Evolutionary conservation across 2,888 invertebrate species (phyloP).

Genomic region (Hoplodrina blanda): DNA sequence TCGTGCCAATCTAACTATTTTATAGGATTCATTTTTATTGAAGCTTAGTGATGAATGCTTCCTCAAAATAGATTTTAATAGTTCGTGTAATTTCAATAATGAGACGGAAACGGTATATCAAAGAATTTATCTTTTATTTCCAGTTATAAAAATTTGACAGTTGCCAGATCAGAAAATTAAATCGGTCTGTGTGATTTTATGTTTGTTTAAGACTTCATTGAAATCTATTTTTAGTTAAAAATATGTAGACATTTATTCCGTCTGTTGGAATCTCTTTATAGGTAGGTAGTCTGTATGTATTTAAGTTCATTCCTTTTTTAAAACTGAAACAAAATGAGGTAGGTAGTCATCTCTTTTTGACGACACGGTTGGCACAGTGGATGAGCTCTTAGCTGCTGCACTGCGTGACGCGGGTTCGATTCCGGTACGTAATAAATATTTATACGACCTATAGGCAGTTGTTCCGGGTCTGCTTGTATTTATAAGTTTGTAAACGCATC

Average conservation of each 20-base stretch:
- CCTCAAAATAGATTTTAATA: constrained; percentile 58
- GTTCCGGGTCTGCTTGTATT: too few relatives aligned
- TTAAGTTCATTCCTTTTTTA: not conserved
- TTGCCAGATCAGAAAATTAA: constrained; percentile 40
- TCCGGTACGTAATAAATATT: too few relatives aligned
- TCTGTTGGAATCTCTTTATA: not conserved
- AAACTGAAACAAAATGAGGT: too few relatives aligned
- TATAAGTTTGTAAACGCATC: too few relatives aligned
- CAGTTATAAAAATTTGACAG: constrained; percentile 33
- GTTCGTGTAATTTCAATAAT: constrained; percentile 53
- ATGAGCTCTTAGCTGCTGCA: too few relatives aligned
- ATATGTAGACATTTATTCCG: not conserved
- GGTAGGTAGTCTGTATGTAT: not conserved
- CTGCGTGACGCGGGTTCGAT: too few relatives aligned
- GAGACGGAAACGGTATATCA: constrained; percentile 44
- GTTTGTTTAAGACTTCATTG: constrained; percentile 24
- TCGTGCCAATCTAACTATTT: constrained; percentile 82
- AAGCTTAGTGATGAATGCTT: constrained; percentile 68
- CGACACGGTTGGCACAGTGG: too few relatives aligned
- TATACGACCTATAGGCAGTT: too few relatives aligned
- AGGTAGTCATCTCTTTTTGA: too few relatives aligned
- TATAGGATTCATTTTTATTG: constrained; percentile 73
- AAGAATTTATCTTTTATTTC: constrained; percentile 30
- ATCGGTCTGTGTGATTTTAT: constrained; percentile 20
- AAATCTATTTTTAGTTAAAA: constrained; percentile 4